phyloP scores from a whole-genome alignment of 2,888 invertebrate genomes.

The Ophion obscuratus region DNA sequence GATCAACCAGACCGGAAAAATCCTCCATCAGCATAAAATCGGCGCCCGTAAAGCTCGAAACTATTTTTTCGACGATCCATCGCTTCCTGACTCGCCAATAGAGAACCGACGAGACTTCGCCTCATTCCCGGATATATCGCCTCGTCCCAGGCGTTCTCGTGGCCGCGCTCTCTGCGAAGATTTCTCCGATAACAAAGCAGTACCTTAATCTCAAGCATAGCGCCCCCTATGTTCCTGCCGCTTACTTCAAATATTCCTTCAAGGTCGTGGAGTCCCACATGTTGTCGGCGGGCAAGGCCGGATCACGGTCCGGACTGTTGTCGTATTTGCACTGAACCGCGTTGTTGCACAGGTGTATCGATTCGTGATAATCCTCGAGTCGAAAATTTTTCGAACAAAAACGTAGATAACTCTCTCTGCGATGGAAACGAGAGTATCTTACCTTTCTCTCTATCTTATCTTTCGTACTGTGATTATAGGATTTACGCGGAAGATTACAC shows the following conservation, averaged over 20 bases:
- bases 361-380: conserved; percentile 95
- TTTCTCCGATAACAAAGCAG: neutral
- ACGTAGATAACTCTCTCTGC: conserved; percentile 94
- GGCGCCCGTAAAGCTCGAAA: conserved; percentile 97
- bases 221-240: neutral
- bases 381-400: conserved; percentile 96
- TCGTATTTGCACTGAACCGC: conserved; percentile 96
- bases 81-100: conserved; percentile 94
- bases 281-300: conserved; percentile 93
- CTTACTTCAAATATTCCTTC: conserved; percentile 85
- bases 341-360: conserved; percentile 96
- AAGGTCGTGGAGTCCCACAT: conserved; percentile 98
- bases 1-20: conserved; percentile 95
- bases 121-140: conserved; percentile 96
- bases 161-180: conserved; percentile 88
- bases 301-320: conserved; percentile 89
- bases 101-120: conserved; percentile 90
- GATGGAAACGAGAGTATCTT: conserved; percentile 70
- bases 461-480: too few relatives aligned
- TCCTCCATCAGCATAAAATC: conserved; percentile 97
- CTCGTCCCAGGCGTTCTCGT: conserved; percentile 92
- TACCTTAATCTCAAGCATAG: neutral
- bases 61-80: conserved; percentile 93
- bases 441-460: neutral
- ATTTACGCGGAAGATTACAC: too few relatives aligned